A percentile compares a stretch with the other conserved stretches of the same genome.
These are phyloP conservation scores for Nymphalis c-album DNA, from an alignment of 2,888 invertebrate species.

Conservation along the genomic window DNA sequence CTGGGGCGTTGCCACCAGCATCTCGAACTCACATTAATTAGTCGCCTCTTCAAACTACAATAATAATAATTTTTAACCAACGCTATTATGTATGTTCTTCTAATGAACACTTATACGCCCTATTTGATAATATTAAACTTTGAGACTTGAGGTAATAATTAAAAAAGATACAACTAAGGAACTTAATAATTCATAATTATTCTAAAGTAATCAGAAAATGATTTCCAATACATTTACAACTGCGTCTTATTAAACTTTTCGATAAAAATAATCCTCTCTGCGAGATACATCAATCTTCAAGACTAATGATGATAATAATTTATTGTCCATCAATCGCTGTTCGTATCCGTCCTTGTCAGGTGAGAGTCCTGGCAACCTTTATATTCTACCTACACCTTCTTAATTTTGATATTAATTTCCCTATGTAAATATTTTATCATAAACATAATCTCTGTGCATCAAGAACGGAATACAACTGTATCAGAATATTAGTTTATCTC, in stretches of 20 bases:
- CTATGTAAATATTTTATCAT: no score
- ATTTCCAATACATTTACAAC: slow-evolving; percentile 19
- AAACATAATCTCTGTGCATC: no score
- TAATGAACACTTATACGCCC: background rate
- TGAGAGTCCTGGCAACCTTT: background rate
- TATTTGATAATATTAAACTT: background rate
- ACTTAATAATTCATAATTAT: slow-evolving; percentile 20
- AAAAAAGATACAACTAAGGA: slow-evolving; percentile 2
- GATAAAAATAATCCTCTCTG: slow-evolving; percentile 17
- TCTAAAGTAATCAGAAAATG: slow-evolving; percentile 4
- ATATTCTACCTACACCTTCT: no score
- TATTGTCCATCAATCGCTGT: slow-evolving; percentile 23
- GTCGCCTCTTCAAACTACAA: slow-evolving; percentile 37
- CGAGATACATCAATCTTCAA: slow-evolving; percentile 28
- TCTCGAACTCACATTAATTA: slow-evolving; percentile 38
- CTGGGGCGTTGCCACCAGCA: slow-evolving; percentile 26
- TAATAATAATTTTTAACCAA: slow-evolving; percentile 31
- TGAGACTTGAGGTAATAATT: background rate
- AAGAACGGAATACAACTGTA: no score
- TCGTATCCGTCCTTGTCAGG: slow-evolving; percentile 14
- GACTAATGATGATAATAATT: slow-evolving; percentile 32
- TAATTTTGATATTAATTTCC: no score
- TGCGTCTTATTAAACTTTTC: slow-evolving; percentile 12
- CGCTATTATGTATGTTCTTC: slow-evolving; percentile 4
- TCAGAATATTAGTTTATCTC: no score